phyloP scores from a whole-genome alignment of 1,140 invertebrate species.

The Heliconius eleuchia region DNA sequence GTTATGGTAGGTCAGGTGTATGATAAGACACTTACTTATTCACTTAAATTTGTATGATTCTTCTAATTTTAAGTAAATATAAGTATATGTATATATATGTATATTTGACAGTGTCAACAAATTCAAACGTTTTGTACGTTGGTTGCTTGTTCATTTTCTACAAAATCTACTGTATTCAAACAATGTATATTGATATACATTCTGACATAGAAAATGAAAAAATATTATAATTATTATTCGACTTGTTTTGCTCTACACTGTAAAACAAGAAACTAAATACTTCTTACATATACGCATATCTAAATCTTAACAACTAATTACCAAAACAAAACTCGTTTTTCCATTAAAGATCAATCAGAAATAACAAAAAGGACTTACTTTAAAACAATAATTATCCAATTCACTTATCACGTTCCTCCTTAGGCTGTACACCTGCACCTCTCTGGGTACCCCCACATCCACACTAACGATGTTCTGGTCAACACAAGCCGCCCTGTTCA shows the following conservation, averaged over 20 bases:
- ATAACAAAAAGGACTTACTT: conserved; percentile 50
- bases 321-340: no score
- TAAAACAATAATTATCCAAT: conserved; percentile 78
- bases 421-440: conserved; percentile 77
- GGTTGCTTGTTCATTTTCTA: not conserved
- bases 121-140: not conserved
- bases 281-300: no score
- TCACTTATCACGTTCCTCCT: conserved; percentile 78
- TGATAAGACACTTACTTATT: not conserved
- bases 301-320: no score
- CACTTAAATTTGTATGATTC: not conserved
- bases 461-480: conserved; percentile 76
- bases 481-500: conserved; percentile 76
- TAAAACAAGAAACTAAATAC: no score
- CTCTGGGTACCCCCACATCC: conserved; percentile 72
- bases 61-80: not conserved
- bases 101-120: not conserved
- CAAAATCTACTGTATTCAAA: no score
- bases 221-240: no score
- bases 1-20: not conserved
- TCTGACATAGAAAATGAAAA: no score
- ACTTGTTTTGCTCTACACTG: no score
- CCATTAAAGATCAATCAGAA: no score
- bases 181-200: no score
- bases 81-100: not conserved